Percentiles rank a stretch among this genome's conserved stretches.
These are phyloP conservation scores for Stigmatopora nigra DNA, from an alignment of 2,113 vertebrate genomes.

Conservation along the genomic window DNA sequence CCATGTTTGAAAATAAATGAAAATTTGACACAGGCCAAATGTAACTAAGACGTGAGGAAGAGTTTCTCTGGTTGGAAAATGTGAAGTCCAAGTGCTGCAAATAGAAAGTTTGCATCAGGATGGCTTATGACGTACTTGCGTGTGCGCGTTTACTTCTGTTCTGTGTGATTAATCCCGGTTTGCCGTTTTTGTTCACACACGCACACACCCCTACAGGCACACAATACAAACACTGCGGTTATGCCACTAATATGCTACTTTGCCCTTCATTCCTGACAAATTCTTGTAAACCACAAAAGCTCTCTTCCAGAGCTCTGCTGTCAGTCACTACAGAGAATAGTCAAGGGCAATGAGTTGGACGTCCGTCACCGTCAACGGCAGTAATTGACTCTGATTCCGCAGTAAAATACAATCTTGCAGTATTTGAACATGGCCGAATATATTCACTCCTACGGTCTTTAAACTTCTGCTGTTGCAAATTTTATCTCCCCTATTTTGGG, in stretches of 20 bases:
- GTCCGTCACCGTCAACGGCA: no score
- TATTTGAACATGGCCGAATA: slow-evolving; percentile 22
- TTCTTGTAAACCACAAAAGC: slow-evolving; percentile 26
- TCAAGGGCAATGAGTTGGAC: slow-evolving; percentile 5
- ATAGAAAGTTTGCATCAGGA: not conserved
- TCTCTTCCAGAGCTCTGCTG: slow-evolving; percentile 26
- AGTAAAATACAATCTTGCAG: not conserved
- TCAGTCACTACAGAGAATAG: slow-evolving; percentile 35
- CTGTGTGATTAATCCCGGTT: not conserved
- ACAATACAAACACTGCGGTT: slow-evolving; percentile 12
- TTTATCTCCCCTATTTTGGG: slow-evolving; percentile 1
- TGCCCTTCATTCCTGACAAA: slow-evolving; percentile 40
- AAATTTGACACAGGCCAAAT: not conserved
- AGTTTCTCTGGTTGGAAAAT: not conserved
- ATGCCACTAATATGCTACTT: slow-evolving; percentile 39
- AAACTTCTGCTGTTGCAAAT: not conserved
- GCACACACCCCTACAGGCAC: slow-evolving; percentile 18
- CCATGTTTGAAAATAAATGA: not conserved
- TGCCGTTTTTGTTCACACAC: not conserved
- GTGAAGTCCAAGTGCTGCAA: slow-evolving; percentile 1
- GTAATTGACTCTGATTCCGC: not conserved
- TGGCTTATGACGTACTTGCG: not conserved
- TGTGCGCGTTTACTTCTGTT: not conserved
- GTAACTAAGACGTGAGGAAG: not conserved
- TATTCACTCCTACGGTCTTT: not conserved